Evolutionary conservation across 2,797 vertebrate genomes (phyloP).

Genomic region (Pampus argenteus): DNA sequence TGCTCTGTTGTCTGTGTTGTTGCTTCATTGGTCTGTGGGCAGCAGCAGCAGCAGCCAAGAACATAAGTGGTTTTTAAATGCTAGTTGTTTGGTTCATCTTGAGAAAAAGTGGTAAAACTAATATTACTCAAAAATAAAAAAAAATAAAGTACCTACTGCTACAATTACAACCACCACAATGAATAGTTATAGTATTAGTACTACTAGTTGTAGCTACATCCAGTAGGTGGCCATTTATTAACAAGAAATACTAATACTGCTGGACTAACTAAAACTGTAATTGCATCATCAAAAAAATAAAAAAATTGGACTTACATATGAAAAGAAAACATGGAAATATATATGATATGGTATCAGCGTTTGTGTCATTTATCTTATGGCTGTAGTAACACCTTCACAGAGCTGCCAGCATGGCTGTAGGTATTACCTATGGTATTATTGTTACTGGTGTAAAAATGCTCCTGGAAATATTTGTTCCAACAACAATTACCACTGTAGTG

Average conservation of each 20-base stretch:
- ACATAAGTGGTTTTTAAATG: neutral
- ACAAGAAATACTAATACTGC: neutral
- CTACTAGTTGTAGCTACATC: neutral
- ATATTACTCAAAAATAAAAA: neutral
- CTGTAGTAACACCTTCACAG: neutral
- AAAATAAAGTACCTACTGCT: too few relatives aligned
- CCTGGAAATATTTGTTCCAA: neutral
- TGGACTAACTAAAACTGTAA: too few relatives aligned
- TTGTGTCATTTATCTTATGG: too few relatives aligned
- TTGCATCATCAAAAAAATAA: too few relatives aligned
- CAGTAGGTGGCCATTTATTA: neutral
- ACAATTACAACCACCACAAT: neutral
- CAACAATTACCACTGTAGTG: slow-evolving; percentile 2
- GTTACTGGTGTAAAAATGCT: neutral
- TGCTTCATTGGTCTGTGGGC: slow-evolving; percentile 10
- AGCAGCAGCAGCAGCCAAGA: slow-evolving; percentile 1
- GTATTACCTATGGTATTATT: too few relatives aligned
- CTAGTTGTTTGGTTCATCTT: neutral
- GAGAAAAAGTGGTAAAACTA: neutral
- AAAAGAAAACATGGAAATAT: too few relatives aligned
- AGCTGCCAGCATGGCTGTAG: neutral
- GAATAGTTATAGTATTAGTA: neutral
- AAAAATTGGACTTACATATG: too few relatives aligned
- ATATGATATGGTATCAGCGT: too few relatives aligned
- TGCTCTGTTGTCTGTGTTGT: slow-evolving; percentile 27